These are phyloP conservation scores for Synergus laeviventris DNA, from an alignment of 2,888 invertebrate species.

Conservation along the genomic window DNA sequence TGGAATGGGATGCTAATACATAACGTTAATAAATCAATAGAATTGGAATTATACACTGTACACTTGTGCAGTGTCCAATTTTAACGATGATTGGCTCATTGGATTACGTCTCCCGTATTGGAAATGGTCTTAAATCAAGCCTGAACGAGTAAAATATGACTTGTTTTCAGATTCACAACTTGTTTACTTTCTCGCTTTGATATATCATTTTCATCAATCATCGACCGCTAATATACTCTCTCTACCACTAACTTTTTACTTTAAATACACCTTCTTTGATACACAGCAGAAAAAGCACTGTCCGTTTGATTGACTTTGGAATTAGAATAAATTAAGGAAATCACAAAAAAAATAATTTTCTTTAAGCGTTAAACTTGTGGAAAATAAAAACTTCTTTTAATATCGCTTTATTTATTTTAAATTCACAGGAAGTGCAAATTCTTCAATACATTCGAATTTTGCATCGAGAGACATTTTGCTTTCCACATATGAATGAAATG, in stretches of 20 bases:
- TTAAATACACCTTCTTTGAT: no score
- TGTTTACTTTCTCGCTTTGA: background rate
- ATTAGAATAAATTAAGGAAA: background rate
- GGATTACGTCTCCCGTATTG: background rate
- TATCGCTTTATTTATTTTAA: background rate
- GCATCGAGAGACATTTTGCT: background rate
- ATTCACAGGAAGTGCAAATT: background rate
- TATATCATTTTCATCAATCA: background rate
- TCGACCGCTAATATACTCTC: background rate
- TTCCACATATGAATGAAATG: constrained; percentile 38
- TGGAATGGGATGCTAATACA: background rate
- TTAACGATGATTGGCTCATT: constrained; percentile 2
- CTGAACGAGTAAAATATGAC: constrained; percentile 3
- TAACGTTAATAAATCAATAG: constrained; percentile 24
- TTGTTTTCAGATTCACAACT: background rate
- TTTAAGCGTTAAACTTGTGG: background rate
- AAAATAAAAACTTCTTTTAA: background rate
- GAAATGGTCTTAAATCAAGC: background rate
- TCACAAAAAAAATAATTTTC: background rate
- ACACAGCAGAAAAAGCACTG: no score
- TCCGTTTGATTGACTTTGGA: no score
- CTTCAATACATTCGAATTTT: background rate
- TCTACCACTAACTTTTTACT: background rate
- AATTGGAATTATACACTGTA: background rate
- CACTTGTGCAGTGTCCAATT: background rate